Conservation (phyloP, 2,797 vertebrate species). For the Cynopterus sphinx region DNA sequence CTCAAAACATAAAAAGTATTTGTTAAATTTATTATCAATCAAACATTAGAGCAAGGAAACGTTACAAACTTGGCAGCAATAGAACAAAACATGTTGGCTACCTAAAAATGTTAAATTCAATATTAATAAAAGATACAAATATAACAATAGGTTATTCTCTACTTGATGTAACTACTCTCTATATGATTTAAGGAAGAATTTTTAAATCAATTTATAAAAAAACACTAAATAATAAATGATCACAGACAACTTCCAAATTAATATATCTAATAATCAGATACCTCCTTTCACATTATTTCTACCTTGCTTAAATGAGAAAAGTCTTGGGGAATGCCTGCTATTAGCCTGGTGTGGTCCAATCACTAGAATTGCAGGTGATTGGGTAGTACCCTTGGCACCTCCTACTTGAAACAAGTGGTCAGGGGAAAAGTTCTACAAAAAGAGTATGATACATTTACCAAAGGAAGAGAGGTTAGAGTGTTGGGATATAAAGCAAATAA, state of each 20-base stretch:
- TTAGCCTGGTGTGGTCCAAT: background rate
- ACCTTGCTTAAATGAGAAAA: background rate
- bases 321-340: background rate
- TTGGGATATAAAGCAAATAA: background rate
- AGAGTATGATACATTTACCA: background rate
- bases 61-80: background rate
- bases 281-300: background rate
- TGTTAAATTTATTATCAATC: background rate
- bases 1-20: background rate
- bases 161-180: background rate
- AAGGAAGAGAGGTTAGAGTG: background rate
- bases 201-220: slow-evolving; percentile 12
- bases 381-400: background rate
- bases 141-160: background rate
- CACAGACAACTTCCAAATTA: background rate
- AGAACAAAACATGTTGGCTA: background rate
- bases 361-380: background rate
- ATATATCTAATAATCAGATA: background rate
- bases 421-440: background rate
- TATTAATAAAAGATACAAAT: background rate
- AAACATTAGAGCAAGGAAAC: background rate
- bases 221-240: slow-evolving; percentile 2
- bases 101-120: background rate
- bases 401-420: background rate
- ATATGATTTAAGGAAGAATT: background rate